Evolutionary conservation across 1,140 invertebrate species (phyloP), one percentile per base, ranked within the genome.

Genomic region (Teleopsis dalmanni): DNA sequence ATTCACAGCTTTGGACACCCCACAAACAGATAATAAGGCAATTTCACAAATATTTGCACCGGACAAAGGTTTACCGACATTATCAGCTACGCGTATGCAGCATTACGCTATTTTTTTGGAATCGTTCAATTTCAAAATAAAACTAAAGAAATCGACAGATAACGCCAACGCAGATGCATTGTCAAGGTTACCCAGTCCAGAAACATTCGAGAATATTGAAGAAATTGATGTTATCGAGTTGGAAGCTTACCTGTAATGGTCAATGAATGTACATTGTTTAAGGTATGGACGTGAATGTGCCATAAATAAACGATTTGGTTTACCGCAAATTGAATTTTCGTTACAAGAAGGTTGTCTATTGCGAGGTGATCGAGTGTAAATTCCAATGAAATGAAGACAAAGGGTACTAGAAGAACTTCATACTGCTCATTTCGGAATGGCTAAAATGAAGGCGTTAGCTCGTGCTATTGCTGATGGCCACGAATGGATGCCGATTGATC

Each of bases 11-110:
- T n/a, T n/a, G n/a, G n/a, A n/a, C n/a, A n/a, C n/a, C n/a, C n/a
- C n/a, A n/a, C n/a, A n/a, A n/a, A 78, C 71, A 3, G 75, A 78
- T 49, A 73, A 77, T 50, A 65, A 71, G 38, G 72, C 74, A 3
- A 25, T 9, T 73, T 60, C 40, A 61, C 16, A 46, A 70, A 16
- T 76, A 77, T 51, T 47, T 27, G 18, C 44, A 2, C 21, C 33
- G 70, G 48, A 7, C 47, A 76, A 5, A 46, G 59, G n/a, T 76
- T 69, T 8, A 74, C 77, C 51, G 70, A 76, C 48, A 65, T 70
- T 41, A 67, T 73, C 4, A 11, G 51, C 57, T 8, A 49, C 51
- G 10, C 36, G 55, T 13, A 48, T 62, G 21, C 71, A 75, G 38
- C 41, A 59, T 23, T 60, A 55, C 35, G 56, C 59, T 10, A 21